Percentiles rank a stretch among this genome's conserved stretches.
Conservation (phyloP, 2,888 invertebrate species). For the Phortica magna region DNA sequence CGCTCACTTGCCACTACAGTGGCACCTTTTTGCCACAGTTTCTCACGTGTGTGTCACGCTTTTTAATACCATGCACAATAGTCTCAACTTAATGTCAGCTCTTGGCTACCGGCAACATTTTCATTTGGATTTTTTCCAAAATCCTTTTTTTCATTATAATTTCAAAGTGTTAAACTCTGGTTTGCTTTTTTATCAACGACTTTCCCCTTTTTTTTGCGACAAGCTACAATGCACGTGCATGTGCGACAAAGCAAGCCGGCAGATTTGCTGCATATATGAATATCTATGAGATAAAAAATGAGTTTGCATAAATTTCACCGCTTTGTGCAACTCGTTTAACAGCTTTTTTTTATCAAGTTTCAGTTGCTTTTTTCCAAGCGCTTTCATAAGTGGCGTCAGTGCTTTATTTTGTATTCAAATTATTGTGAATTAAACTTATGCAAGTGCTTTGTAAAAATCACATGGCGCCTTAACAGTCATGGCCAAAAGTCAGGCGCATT, state of each 20-base stretch:
- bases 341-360: not conserved
- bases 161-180: conserved; percentile 2
- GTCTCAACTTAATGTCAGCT: conserved; percentile 19
- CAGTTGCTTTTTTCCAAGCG: too few relatives aligned
- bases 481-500: too few relatives aligned
- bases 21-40: not conserved
- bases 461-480: too few relatives aligned
- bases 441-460: too few relatives aligned
- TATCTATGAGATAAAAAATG: conserved; percentile 42
- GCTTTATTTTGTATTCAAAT: not conserved
- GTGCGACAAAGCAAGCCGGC: not conserved
- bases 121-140: not conserved
- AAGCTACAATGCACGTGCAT: conserved; percentile 5
- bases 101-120: not conserved
- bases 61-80: conserved; percentile 24
- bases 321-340: conserved; percentile 25
- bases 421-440: not conserved
- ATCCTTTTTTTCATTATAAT: conserved; percentile 4
- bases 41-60: not conserved
- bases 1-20: not conserved
- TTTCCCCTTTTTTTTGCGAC: conserved; percentile 11
- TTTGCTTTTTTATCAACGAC: conserved; percentile 1
- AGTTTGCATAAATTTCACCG: conserved; percentile 47
- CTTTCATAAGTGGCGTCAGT: too few relatives aligned
- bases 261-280: conserved; percentile 1